Evolutionary conservation across 64 coral and sea anemone genomes (phyloP).

Genomic region (Acropora tenuis): DNA sequence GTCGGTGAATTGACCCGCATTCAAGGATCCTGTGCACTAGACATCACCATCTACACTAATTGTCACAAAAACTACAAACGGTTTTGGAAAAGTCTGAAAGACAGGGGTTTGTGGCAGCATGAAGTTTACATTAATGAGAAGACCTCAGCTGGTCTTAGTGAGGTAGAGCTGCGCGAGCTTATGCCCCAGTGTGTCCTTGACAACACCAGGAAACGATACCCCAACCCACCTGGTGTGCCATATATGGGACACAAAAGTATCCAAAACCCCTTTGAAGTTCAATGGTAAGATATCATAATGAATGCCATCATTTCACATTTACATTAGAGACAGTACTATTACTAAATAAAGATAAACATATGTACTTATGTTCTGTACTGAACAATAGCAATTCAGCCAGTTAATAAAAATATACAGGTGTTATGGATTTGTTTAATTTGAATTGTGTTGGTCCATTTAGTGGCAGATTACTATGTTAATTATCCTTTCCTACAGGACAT

Average conservation of each 20-base stretch:
- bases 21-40: slow-evolving; percentile 25
- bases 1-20: background rate
- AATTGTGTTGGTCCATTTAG: too few species aligned
- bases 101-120: slow-evolving; percentile 32
- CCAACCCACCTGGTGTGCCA: slow-evolving; percentile 48
- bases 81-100: background rate
- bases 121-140: background rate
- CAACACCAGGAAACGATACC: slow-evolving; percentile 34
- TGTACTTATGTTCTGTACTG: too few species aligned
- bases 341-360: too few species aligned
- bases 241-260: slow-evolving; percentile 16
- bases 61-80: background rate
- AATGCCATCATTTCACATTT: background rate
- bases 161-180: slow-evolving; percentile 24
- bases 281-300: background rate
- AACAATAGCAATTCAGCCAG: too few species aligned
- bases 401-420: too few species aligned
- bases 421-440: too few species aligned
- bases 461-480: too few species aligned
- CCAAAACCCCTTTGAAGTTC: background rate
- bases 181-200: slow-evolving; percentile 49
- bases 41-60: slow-evolving; percentile 10
- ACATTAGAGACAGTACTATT: too few species aligned
- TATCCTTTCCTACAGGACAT: too few species aligned
- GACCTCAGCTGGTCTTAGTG: slow-evolving; percentile 17